Conservation (phyloP, 2,113 vertebrate species). For the Petrocephalus zakoni region DNA sequence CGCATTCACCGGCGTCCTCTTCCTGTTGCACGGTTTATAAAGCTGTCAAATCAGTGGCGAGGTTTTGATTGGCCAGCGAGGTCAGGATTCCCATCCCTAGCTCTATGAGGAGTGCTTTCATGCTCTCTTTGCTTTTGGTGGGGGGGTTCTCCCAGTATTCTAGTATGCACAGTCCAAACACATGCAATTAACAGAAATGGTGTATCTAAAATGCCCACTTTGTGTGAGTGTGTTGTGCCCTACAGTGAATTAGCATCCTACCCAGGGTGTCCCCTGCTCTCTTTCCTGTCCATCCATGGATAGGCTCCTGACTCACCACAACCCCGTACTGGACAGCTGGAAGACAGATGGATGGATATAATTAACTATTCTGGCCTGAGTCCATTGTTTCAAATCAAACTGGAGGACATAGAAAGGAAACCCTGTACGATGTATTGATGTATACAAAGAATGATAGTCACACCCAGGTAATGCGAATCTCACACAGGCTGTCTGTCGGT, state of each 20-base stretch:
- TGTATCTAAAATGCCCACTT: neutral
- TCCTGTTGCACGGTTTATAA: neutral
- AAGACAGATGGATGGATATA: conserved; percentile 8
- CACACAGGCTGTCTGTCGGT: neutral
- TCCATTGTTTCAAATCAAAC: neutral
- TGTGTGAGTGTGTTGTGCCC: neutral
- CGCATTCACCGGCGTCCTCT: neutral
- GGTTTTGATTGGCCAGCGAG: neutral
- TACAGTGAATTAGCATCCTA: neutral
- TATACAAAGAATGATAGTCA: neutral
- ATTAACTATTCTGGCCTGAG: neutral
- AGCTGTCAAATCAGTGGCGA: neutral
- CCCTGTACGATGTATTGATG: neutral
- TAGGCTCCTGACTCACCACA: neutral
- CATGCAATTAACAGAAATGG: neutral
- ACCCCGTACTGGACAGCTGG: neutral
- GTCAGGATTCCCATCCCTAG: neutral
- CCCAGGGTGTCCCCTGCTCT: neutral
- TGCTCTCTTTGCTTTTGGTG: neutral
- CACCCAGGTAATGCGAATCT: neutral
- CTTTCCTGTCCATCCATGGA: neutral
- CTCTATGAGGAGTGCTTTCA: neutral
- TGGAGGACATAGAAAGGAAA: neutral
- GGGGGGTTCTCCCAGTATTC: neutral
- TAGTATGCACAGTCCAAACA: neutral